These are phyloP conservation scores for Geococcyx californianus DNA, from an alignment of 2,113 vertebrate genomes.

Conservation along the genomic window DNA sequence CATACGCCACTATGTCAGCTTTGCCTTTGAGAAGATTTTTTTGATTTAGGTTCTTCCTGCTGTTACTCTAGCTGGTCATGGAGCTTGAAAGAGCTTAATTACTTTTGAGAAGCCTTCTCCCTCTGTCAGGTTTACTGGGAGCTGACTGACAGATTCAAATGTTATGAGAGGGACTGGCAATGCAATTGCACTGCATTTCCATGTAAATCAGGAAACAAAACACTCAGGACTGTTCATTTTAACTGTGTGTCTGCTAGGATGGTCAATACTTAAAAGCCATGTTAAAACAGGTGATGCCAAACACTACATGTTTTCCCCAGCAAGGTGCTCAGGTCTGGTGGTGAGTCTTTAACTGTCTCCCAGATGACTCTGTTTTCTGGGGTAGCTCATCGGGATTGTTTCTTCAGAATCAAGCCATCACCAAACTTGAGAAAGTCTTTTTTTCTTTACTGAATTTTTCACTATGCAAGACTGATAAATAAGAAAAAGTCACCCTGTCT, in stretches of 20 bases:
- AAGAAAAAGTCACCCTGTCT: neutral
- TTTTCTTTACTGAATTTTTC: neutral
- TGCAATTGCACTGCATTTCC: neutral
- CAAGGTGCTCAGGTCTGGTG: neutral
- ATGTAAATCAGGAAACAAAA: neutral
- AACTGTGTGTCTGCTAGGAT: neutral
- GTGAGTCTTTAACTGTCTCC: neutral
- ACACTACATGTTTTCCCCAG: neutral
- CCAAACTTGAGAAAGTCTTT: neutral
- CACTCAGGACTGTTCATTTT: neutral
- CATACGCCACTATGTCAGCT: accelerated
- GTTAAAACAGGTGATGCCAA: neutral
- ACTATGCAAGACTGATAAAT: neutral
- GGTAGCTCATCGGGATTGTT: neutral
- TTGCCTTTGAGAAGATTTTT: neutral
- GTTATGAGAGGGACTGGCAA: neutral
- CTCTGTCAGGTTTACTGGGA: neutral
- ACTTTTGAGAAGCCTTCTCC: neutral
- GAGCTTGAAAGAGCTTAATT: neutral
- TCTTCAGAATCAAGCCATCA: neutral
- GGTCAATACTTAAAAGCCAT: neutral
- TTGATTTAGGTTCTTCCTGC: neutral
- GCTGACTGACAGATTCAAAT: neutral
- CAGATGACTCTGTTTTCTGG: neutral
- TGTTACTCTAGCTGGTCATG: neutral